Conservation (phyloP, 2,797 vertebrate genomes). For the Heteromormyrus szaboi region DNA sequence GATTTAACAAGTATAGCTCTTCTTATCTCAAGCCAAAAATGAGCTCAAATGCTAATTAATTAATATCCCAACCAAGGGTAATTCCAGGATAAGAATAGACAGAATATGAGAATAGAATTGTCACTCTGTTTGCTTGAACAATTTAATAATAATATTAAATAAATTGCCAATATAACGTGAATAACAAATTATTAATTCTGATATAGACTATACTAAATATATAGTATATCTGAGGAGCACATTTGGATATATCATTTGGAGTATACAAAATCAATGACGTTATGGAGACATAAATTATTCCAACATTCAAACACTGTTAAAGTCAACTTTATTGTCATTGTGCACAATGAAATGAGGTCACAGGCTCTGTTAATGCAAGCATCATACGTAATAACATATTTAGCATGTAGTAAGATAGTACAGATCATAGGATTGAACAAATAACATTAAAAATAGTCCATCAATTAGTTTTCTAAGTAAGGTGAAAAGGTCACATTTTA, state of each 20-base stretch:
- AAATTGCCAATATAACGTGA: not conserved
- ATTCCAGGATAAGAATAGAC: not conserved
- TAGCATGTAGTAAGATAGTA: not conserved
- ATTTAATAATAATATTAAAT: not conserved
- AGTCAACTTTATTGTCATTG: not conserved
- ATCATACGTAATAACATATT: not conserved
- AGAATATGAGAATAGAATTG: not conserved
- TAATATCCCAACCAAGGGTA: constrained; percentile 1
- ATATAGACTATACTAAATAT: not conserved
- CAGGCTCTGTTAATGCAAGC: not conserved
- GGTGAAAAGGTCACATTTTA: not conserved
- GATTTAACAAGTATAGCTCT: constrained; percentile 2
- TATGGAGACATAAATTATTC: not conserved
- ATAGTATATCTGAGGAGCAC: not conserved
- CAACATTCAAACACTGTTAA: not conserved
- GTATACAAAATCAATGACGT: not conserved
- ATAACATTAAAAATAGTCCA: not conserved
- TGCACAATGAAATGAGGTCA: not conserved
- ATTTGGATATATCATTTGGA: not conserved
- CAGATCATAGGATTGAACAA: not conserved
- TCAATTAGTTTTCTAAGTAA: not conserved
- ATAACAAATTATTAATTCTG: not conserved
- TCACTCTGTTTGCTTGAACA: constrained; percentile 1
- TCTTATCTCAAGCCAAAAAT: not conserved
- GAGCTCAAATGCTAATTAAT: not conserved